A percentile compares a stretch with the other conserved stretches of the same genome.
Evolutionary conservation across 2,888 invertebrate species (phyloP).

Genomic region (Yponomeuta plumbellus): DNA sequence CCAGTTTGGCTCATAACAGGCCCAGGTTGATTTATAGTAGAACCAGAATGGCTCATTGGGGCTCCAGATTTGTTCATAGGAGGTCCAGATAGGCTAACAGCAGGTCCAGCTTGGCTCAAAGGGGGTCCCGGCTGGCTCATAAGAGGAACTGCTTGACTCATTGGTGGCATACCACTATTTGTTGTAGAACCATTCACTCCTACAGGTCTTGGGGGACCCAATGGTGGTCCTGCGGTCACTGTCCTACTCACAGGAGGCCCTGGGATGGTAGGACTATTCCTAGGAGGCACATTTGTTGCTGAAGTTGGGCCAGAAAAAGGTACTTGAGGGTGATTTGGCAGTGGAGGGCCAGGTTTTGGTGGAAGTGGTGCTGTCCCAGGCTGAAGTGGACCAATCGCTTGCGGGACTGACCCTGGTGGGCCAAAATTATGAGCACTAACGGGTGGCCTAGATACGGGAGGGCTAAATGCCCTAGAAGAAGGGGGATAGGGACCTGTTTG

Average conservation of each 20-base stretch:
- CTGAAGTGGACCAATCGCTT: background rate
- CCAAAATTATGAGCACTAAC: constrained; percentile 3
- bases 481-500: constrained; percentile 7
- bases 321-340: constrained; percentile 41
- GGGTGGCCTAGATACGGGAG: constrained; percentile 4
- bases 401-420: background rate
- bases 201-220: constrained; percentile 25
- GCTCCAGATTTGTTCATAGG: background rate
- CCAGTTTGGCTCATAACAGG: background rate
- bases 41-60: background rate
- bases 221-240: constrained; percentile 22
- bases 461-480: constrained; percentile 14
- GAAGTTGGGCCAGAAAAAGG: constrained; percentile 35
- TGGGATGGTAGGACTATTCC: constrained; percentile 47
- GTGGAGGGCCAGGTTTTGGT: constrained; percentile 32
- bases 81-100: background rate
- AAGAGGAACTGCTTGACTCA: constrained; percentile 10
- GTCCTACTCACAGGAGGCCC: constrained; percentile 36
- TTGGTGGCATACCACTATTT: constrained; percentile 5
- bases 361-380: background rate
- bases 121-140: constrained; percentile 1
- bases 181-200: constrained; percentile 39
- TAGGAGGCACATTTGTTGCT: constrained; percentile 34
- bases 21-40: background rate
- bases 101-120: too few relatives aligned